Conservation (phyloP, 2,113 vertebrate species). For the Rostratula benghalensis region DNA sequence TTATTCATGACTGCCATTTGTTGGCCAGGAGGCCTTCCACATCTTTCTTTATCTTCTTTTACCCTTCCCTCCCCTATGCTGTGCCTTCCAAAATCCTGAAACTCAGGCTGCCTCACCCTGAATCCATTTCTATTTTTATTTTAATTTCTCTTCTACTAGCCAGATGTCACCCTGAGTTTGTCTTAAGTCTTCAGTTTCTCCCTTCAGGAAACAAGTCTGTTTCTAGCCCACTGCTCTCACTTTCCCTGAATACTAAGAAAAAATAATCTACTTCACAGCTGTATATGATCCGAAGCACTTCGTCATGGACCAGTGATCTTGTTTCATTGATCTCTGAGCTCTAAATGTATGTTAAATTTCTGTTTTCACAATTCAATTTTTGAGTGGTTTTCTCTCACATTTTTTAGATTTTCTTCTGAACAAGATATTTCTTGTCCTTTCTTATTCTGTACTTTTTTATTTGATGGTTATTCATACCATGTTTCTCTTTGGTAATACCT, state of each 20-base stretch:
- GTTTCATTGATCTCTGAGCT: neutral
- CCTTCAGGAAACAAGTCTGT: neutral
- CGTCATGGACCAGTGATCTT: neutral
- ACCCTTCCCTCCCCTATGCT: neutral
- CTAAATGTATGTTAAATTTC: neutral
- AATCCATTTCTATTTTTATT: constrained; percentile 40
- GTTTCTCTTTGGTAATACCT: neutral
- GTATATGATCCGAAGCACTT: neutral
- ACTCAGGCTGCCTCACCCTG: neutral
- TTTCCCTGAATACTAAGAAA: neutral
- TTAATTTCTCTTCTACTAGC: constrained; percentile 7
- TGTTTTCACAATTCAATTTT: neutral
- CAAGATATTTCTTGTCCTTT: neutral
- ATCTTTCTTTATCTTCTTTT: neutral
- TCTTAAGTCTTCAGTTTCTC: constrained; percentile 20
- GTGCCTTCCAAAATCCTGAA: neutral
- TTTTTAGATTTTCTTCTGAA: neutral
- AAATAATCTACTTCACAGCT: neutral
- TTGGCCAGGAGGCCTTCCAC: neutral
- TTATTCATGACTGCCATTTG: neutral
- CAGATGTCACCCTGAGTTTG: neutral
- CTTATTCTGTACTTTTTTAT: neutral
- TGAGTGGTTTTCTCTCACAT: neutral
- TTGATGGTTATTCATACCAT: neutral
- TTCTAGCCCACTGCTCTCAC: neutral